phyloP scores from a whole-genome alignment of 2,888 invertebrate species.

The Drosophila ochracea region DNA sequence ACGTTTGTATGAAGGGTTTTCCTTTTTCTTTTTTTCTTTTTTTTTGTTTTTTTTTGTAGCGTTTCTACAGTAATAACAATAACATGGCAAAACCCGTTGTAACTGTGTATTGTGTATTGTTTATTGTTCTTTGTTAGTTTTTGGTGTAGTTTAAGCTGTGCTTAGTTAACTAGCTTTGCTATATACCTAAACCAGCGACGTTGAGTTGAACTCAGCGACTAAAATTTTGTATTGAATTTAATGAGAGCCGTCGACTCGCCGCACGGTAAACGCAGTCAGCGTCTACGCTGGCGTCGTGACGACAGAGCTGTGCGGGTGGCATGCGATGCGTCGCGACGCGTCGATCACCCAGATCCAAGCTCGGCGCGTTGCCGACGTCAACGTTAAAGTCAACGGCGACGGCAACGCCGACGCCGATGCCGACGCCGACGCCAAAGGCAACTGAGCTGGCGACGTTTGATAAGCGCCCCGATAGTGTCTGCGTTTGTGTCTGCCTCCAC shows the following conservation, averaged over 20 bases:
- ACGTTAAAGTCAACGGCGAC: not conserved
- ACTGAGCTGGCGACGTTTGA: constrained; percentile 13
- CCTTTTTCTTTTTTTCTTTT: not conserved
- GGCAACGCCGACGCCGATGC: not conserved
- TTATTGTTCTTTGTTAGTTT: constrained; percentile 26
- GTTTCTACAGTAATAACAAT: constrained; percentile 14
- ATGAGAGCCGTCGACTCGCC: constrained; percentile 63
- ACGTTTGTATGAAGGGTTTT: not conserved
- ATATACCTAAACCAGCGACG: constrained; percentile 68
- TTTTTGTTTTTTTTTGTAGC: not conserved
- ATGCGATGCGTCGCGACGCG: constrained; percentile 13
- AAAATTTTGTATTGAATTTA: constrained; percentile 75
- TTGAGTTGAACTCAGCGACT: constrained; percentile 83
- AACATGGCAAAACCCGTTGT: constrained; percentile 32
- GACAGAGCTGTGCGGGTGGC: constrained; percentile 24
- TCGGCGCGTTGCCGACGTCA: constrained; percentile 5
- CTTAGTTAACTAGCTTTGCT: constrained; percentile 45
- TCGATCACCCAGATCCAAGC: constrained; percentile 39
- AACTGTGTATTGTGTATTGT: constrained; percentile 34
- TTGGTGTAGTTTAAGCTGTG: constrained; percentile 15
- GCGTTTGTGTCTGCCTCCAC: not conserved
- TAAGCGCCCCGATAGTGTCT: constrained; percentile 9
- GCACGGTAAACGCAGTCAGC: constrained; percentile 45
- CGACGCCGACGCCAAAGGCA: not conserved
- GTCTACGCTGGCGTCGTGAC: constrained; percentile 7